A percentile compares a stretch with the other conserved stretches of the same genome.
phyloP scores from a whole-genome alignment of 2,888 invertebrate genomes.

The Phyllotreta cruciferae region DNA sequence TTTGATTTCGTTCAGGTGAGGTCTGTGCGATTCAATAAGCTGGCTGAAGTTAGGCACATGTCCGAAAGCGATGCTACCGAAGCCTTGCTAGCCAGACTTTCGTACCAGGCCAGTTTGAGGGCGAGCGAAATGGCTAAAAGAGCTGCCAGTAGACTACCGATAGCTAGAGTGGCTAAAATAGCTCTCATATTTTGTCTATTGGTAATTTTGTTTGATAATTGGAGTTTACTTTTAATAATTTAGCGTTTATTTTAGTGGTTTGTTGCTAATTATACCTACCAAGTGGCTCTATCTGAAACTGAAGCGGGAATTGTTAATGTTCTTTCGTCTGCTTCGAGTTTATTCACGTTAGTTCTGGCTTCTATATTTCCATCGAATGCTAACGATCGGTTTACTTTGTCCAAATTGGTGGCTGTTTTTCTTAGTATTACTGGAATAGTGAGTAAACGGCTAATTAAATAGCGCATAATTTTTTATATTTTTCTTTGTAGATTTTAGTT shows the following conservation, averaged over 20 bases:
- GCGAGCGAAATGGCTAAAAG: constrained; percentile 80
- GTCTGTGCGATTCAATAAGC: constrained; percentile 84
- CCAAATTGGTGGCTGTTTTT: constrained; percentile 82
- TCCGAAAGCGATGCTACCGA: constrained; percentile 91
- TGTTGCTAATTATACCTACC: constrained; percentile 90
- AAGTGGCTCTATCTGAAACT: constrained; percentile 83
- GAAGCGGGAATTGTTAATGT: constrained; percentile 88
- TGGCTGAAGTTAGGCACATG: constrained; percentile 90
- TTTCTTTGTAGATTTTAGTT: constrained; percentile 70
- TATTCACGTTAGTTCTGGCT: constrained; percentile 88
- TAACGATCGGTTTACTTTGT: constrained; percentile 83
- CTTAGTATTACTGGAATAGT: constrained; percentile 82
- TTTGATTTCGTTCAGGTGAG: constrained; percentile 54
- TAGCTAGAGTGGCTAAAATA: constrained; percentile 79
- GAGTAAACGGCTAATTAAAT: constrained; percentile 53
- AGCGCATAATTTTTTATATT: constrained; percentile 1
- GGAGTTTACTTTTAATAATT: background rate
- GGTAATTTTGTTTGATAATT: constrained; percentile 63
- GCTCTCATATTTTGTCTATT: constrained; percentile 86
- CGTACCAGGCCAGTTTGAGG: constrained; percentile 90
- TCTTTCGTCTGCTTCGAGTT: constrained; percentile 85
- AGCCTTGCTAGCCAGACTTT: constrained; percentile 88
- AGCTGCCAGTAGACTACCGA: constrained; percentile 78
- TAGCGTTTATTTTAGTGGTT: constrained; percentile 80
- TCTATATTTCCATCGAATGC: constrained; percentile 84